Conservation (phyloP, 1,140 invertebrate species). For the Periplaneta americana region DNA sequence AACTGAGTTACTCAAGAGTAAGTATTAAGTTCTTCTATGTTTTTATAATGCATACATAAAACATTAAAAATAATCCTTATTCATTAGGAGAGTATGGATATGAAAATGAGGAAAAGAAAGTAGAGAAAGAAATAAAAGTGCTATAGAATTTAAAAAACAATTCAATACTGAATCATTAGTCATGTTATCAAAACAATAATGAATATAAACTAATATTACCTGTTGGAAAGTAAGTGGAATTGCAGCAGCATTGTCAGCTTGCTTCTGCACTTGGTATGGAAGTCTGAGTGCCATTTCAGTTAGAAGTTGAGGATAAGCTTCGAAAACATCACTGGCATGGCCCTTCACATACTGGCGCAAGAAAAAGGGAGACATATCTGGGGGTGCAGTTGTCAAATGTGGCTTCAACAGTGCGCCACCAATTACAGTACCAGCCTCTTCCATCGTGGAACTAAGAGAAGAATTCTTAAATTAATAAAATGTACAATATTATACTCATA, state of each 20-base stretch:
- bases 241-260: conserved; percentile 9
- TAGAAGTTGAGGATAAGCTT: conserved; percentile 85
- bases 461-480: conserved; percentile 6
- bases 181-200: no score
- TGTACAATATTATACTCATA: conserved; percentile 9
- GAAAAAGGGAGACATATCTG: conserved; percentile 95
- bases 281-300: conserved; percentile 92
- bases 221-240: conserved; percentile 7
- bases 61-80: no score
- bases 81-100: no score
- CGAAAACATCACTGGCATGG: conserved; percentile 88
- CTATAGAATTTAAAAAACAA: no score
- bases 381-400: conserved; percentile 70
- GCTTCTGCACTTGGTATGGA: conserved; percentile 79
- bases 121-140: no score
- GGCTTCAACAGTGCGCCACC: conserved; percentile 68
- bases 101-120: no score
- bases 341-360: conserved; percentile 87
- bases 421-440: conserved; percentile 44
- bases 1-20: no score
- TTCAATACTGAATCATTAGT: no score
- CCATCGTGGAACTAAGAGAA: conserved; percentile 37
- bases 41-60: no score
- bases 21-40: no score
- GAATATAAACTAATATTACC: neutral